phyloP scores from a whole-genome alignment of 2,888 invertebrate genomes.

The Tuberolachnus salignus region DNA sequence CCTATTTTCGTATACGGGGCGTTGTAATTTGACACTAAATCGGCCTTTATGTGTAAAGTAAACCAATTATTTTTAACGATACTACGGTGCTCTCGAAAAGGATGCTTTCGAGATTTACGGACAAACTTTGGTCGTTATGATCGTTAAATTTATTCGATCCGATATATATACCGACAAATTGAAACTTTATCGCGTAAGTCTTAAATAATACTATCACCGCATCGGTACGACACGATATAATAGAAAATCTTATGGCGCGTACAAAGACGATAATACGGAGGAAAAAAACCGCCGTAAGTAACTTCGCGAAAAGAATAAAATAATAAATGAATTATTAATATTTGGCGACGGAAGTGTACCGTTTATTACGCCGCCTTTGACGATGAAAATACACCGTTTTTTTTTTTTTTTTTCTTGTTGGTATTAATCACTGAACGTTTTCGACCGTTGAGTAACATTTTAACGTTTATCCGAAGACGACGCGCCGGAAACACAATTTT shows the following conservation, averaged over 20 bases:
- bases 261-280: background rate
- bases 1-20: no score
- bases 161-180: constrained; percentile 14
- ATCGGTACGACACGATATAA: background rate
- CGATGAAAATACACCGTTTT: background rate
- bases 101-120: constrained; percentile 18
- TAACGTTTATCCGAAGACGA: background rate
- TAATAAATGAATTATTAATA: constrained; percentile 19
- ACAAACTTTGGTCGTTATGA: constrained; percentile 21
- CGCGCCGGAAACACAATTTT: no score
- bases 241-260: background rate
- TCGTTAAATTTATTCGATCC: constrained; percentile 18
- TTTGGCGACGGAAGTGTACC: background rate
- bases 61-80: constrained; percentile 35
- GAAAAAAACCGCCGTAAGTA: no score
- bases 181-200: constrained; percentile 10
- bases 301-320: background rate
- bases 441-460: background rate
- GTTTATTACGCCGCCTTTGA: background rate
- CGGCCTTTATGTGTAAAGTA: constrained; percentile 37
- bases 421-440: background rate
- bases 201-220: background rate
- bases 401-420: no score
- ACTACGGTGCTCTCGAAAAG: background rate
- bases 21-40: constrained; percentile 21